Evolutionary conservation across 2,113 vertebrate genomes (phyloP), one percentile per base, ranked within the genome.

Genomic region (Eleginops maclovinus): DNA sequence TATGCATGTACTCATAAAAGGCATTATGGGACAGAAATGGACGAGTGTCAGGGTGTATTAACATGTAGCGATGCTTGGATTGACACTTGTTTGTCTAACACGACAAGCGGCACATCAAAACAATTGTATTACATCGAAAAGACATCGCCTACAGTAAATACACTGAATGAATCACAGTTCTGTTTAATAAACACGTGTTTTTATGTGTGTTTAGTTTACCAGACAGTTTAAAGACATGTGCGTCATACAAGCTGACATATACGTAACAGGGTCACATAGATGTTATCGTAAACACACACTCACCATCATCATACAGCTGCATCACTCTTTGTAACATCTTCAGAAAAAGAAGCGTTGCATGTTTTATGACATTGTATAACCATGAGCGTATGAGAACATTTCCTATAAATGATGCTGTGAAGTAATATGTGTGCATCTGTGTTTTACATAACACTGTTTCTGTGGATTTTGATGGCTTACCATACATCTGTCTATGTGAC

Each of bases 281-380:
- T 31, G 9, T 64, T 19, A 47, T 22, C 1, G 36, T 36, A n/a
- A 16, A 19, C 43, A 22, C 9, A 13, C 44, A 28, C 14, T 36
- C 44, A 36, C 43, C 36, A 58, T 28, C 56, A 46, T 73, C 54
- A 58, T 36, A 28, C 56, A 69, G 71, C 54, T 65, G 31, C 19
- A 21, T n/a, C 16, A 26, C 51, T 79, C 64, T 47, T 46, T 56
- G 13, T 26, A 19, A 68, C n/a, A 36, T 75, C 63, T 63, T 72
- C 9, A 66, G 47, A 72, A 68, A 1, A 74, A 11, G 21, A 59
- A 15, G 19, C 63, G 19, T 63, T 79, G 51, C 43, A 76, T 72
- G 66, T 79, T 81, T 72, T 14, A 41, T 74, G 72, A 53, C 40
- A 49, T 21, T 73, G 47, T 61, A 44, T 66, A 56, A 79, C 15